Evolutionary conservation across 2,113 vertebrate genomes (phyloP).

Genomic region (Chloroceryle aenea): DNA sequence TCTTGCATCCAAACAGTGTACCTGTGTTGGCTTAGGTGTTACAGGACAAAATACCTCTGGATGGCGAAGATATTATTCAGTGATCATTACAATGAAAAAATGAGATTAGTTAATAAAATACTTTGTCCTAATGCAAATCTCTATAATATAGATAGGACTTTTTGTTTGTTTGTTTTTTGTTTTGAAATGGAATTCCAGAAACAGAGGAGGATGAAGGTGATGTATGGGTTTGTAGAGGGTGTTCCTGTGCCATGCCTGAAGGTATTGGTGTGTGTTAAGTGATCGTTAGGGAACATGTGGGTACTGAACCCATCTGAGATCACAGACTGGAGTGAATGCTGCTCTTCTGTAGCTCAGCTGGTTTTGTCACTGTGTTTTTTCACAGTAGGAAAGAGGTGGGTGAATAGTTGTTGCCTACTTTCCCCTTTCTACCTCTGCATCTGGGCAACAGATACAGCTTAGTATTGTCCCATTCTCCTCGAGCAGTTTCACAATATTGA

Average conservation of each 20-base stretch:
- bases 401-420: fast-evolving
- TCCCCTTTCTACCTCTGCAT: background rate
- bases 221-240: background rate
- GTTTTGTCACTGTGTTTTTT: background rate
- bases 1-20: background rate
- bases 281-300: background rate
- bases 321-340: background rate
- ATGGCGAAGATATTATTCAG: background rate
- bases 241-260: background rate
- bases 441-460: background rate
- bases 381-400: background rate
- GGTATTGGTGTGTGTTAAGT: background rate
- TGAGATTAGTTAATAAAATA: background rate
- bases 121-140: background rate
- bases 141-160: background rate
- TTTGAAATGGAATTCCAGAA: background rate
- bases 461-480: background rate
- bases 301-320: background rate
- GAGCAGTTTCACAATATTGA: background rate
- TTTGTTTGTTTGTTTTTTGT: background rate
- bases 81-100: background rate
- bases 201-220: background rate
- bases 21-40: background rate
- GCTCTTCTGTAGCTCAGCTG: background rate
- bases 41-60: background rate